Base-by-base conservation (phyloP, 53 echinoderm and acorn worm species). In the Actinopyga echinites region DNA sequence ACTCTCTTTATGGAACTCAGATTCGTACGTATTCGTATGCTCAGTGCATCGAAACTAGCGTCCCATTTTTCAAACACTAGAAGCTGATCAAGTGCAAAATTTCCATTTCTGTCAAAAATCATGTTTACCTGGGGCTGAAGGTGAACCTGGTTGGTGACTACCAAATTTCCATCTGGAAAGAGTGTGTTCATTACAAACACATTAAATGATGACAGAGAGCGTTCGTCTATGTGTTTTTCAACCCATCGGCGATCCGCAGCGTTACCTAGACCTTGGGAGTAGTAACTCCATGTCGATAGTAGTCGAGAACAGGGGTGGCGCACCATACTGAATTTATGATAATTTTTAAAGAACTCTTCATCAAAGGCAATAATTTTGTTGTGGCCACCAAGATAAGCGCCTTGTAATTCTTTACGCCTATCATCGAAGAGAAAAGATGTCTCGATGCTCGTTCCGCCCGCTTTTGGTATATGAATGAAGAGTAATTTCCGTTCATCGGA, bases 41-140 rank as follows among this genome's bases (percentile, higher is more conserved):
- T 25, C 2, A 71, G 73, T 5, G 38, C 40, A 43, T 71, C 43
- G 10, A 71, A 20, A 22, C 73, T 71, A 8, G 13, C 73, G 8
- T 71, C 42, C 73, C 73, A 71, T 43, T n/a, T 38, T 71, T 71
- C 73, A 71, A 71, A 71, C 7, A 71, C 22, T 37, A 71, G 36
- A 9, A 71, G 12, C 36, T 71, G 73, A 23, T 71, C 73, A 22
- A 71, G 73, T 19, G 38, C 40, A 40, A 71, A 71, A n/a, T 37
- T 30, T 20, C 73, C 43, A 4, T 9, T 5, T 21, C 36, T 43
- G 42, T 71, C 15, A n/a, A n/a, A n/a, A n/a, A n/a, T n/a, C n/a
- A n/a, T n/a, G n/a, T n/a, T n/a, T n/a, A n/a, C n/a, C n/a, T n/a
- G n/a, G n/a, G n/a, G n/a, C n/a, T n/a, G n/a, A n/a, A n/a, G n/a